Base-by-base conservation (phyloP, 2,113 vertebrate genomes). In the Ariopsis seemanni region DNA sequence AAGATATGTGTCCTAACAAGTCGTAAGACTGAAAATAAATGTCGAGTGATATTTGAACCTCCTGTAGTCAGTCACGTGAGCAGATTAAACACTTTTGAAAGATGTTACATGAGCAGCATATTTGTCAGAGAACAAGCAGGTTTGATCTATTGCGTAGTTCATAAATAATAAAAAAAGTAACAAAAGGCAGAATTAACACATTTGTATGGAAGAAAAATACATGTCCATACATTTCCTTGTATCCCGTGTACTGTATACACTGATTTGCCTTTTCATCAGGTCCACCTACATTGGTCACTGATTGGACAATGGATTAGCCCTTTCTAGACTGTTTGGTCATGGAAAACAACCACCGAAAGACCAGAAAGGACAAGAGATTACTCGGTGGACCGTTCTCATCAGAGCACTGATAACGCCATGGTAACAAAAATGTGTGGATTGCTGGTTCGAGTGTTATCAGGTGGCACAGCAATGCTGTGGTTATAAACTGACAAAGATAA, bases 401-500 rank as follows among this genome's bases (percentile, higher is more conserved):
- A 7, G 10, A 62, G 57, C 30, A 82, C 20, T 62, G 30, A 62
- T 30, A 62, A 42, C 57, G 20, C 30, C 18, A 48, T 48, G 79
- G 79, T 62, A 48, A 22, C 57, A 62, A 42, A 42, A 42, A 30
- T 62, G 79, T 82, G 57, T 62, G 79, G 62, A 1, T 4, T 62
- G 57, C 20, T 42, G 18, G 79, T 42, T 7, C 2, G n/a, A 80
- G 79, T 48, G 57, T 82, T 82, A 82, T 82, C 75, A 79, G 75
- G 52, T 79, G 55, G 25, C 55, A 17, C 75, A 79, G 75, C 75
- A 79, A 52, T n/a, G 75, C 52, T 79, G 75, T 53, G 52, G 50
- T 79, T 58, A 82, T 62, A 82, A 82, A 82, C 79, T 34, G 79
- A 62, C 79, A 82, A 62, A 82, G 79, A 82, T 82, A 82, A 82